Evolutionary conservation across 2,888 invertebrate genomes (phyloP).

Genomic region (Euclidia mi): DNA sequence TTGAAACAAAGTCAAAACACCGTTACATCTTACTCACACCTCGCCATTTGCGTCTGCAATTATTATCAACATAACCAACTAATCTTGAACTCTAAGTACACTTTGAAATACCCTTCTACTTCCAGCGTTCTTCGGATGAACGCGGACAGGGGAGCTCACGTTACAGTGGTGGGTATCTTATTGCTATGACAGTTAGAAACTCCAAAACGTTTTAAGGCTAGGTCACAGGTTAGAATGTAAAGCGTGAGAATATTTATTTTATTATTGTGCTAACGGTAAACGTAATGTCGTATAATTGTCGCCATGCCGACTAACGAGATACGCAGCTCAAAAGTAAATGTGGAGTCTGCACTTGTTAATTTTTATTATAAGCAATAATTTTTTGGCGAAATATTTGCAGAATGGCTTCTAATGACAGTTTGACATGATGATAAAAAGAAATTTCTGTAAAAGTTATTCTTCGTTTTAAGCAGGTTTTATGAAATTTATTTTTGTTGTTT

Average conservation of each 20-base stretch:
- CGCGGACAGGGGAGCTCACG: constrained; percentile 53
- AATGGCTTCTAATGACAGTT: constrained; percentile 8
- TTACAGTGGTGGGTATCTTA: constrained; percentile 67
- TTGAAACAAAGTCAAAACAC: constrained; percentile 66
- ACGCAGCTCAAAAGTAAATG: constrained; percentile 9
- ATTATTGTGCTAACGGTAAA: constrained; percentile 53
- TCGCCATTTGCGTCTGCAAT: constrained; percentile 77
- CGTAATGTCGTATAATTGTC: constrained; percentile 26
- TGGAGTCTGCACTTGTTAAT: constrained; percentile 7
- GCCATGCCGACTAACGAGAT: constrained; percentile 11
- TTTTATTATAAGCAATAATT: not conserved
- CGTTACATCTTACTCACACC: constrained; percentile 80
- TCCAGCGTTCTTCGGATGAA: constrained; percentile 17
- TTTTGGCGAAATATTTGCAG: constrained; percentile 9
- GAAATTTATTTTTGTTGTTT: too few relatives aligned
- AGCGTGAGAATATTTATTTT: constrained; percentile 77
- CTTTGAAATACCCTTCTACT: constrained; percentile 20
- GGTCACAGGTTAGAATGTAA: constrained; percentile 80
- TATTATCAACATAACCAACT: constrained; percentile 66
- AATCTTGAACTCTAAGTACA: constrained; percentile 52
- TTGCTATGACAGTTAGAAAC: constrained; percentile 81
- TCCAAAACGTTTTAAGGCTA: constrained; percentile 76
- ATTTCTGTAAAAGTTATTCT: too few relatives aligned
- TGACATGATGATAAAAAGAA: too few relatives aligned
- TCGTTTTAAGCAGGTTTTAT: too few relatives aligned